A percentile compares a stretch with the other conserved stretches of the same genome.
Conservation (phyloP, 1,140 invertebrate genomes). For the Tachypleus tridentatus region DNA sequence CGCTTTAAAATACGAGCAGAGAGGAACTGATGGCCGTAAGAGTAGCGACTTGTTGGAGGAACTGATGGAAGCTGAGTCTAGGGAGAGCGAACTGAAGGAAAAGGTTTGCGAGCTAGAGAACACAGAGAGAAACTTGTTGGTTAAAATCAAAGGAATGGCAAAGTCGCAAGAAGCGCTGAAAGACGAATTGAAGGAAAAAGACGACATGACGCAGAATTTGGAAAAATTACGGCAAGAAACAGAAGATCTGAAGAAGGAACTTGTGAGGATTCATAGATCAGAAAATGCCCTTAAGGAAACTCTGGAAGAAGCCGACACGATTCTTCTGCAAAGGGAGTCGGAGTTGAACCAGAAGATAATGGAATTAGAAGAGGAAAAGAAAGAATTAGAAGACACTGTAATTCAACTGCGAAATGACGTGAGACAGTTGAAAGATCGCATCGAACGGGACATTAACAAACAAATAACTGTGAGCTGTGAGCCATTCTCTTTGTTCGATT, state of each 20-base stretch:
- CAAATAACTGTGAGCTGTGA: no score
- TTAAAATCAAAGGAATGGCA: constrained; percentile 24
- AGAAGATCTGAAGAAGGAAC: constrained; percentile 26
- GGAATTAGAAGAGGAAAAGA: constrained; percentile 18
- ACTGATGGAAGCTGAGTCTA: constrained; percentile 25
- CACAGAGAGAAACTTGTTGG: neutral
- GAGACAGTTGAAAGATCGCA: no score
- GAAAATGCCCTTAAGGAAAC: constrained; percentile 25
- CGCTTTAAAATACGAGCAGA: constrained; percentile 19
- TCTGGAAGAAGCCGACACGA: constrained; percentile 23
- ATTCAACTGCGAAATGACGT: constrained; percentile 16
- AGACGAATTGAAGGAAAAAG: constrained; percentile 31
- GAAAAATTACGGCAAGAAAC: constrained; percentile 27
- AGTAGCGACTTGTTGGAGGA: constrained; percentile 27
- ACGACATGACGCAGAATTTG: constrained; percentile 28
- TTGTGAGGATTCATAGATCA: constrained; percentile 31
- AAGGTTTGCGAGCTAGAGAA: neutral
- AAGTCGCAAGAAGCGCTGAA: constrained; percentile 27
- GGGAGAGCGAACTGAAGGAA: constrained; percentile 16
- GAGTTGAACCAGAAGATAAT: constrained; percentile 13
- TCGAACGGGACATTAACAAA: no score
- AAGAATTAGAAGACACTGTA: constrained; percentile 16
- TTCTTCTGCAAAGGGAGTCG: constrained; percentile 19
- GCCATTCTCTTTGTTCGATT: no score
- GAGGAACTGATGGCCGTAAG: constrained; percentile 22